Base-by-base conservation (phyloP, 1,140 invertebrate genomes). In the Carcinoscorpius rotundicauda region DNA sequence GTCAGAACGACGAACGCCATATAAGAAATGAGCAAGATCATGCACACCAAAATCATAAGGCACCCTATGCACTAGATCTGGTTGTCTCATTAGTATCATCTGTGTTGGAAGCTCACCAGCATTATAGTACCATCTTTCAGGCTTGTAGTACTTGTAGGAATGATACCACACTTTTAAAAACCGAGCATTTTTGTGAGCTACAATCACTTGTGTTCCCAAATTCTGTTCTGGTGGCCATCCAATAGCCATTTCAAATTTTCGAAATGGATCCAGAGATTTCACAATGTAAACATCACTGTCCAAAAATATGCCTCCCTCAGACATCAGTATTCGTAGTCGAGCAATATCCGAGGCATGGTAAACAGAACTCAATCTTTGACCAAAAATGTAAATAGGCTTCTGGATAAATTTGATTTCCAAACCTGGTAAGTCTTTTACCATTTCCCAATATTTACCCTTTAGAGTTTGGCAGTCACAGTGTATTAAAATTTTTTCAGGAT, bases 271-370 rank as follows among this genome's bases (percentile, higher is more conserved):
- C 51, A 80, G 71, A 3, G 71, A 69, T 60, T 76, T 73, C 5
- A 79, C 68, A 49, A 79, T 67, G 55, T 76, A 70, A 10, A 73
- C 70, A 71, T 79, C 78, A 55, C 72, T 75, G 66, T 79, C 78
- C 4, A 79, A 66, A 66, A 73, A 78, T 52, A 79, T 78, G 6
- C 78, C 78, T 29, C 78, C 78, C 62, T 71, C 72, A 63, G 71
- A 58, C 69, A 71, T 72, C 6, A 79, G 64, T 5, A 78, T 67
- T 56, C 71, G 61, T 6, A 79, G 66, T 50, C 78, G 67, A 11
- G 72, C 71, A 11, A 79, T 70, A 68, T 79, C 78, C 11, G 76
- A 71, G 29, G 72, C 69, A 65, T 79, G 78, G 67, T 73, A 76
- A 6, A 78, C 64, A n/a, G 68, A 70, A 63, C 68, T 71, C 11